Base-by-base conservation (phyloP, 2,797 vertebrate genomes). In the Pangasius mekongensis region DNA sequence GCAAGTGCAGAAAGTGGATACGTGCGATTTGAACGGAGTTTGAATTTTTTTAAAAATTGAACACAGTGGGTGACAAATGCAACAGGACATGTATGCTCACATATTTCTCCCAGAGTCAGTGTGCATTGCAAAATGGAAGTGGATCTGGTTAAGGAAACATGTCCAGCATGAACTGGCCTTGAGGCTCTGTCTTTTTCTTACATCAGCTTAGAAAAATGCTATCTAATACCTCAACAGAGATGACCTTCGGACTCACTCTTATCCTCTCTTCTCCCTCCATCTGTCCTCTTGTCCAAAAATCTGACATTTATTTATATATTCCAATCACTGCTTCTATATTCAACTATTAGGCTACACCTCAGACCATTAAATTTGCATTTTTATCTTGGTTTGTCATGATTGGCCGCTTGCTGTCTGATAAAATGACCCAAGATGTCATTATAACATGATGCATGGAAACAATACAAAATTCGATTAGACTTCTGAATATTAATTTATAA, bases 141-240 rank as follows among this genome's bases (percentile, higher is more conserved):
- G 43, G 62, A 67, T 33, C 39, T 66, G 27, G 8, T 49, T 67
- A 49, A 49, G 67, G 43, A 66, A 83, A 30, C 27, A 22, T 16
- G 47, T 49, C 49, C 1, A 5, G 49, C 14, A 83, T 49, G 43
- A 52, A 30, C 6, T 52, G 82, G 43, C 62, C 64, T 67, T 20
- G 82, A 30, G 82, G 24, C 18, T 67, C 39, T 52, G 43, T 84
- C 64, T 84, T 30, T 56, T 84, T 39, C 27, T 67, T 49, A 66
- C 83, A 54, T 36, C 27, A 33, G 27, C 39, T 11, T 47, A 52
- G 13, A 84, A 71, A 84, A 84, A 84, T 56, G 30, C 8, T 66
- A 27, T 47, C 27, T 43, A 83, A 69, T 30, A 52, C 49, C 18
- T 52, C 47, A 36, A 71, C 27, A 69, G 4, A 14, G n/a, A 54